Conservation (phyloP, 2,888 invertebrate species). For the Emmelina monodactyla region DNA sequence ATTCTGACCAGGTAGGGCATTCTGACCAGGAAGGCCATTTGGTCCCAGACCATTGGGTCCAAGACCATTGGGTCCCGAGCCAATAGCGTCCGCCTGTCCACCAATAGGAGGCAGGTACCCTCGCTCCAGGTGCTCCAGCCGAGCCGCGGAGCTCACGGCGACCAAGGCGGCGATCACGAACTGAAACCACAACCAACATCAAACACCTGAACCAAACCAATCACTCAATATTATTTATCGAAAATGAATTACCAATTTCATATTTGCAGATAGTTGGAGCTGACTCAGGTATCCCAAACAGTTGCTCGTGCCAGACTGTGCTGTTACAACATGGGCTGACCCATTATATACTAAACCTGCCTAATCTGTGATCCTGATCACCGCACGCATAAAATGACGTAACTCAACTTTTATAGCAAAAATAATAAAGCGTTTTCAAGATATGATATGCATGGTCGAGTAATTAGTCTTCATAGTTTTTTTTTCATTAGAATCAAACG, state of each 20-base stretch:
- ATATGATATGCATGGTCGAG: conserved; percentile 32
- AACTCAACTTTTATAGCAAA: conserved; percentile 23
- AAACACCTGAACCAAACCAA: background rate
- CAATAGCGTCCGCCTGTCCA: conserved; percentile 9
- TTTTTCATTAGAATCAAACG: conserved; percentile 22
- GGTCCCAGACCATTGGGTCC: conserved; percentile 4
- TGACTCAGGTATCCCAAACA: conserved; percentile 18
- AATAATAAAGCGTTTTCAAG: conserved; percentile 28
- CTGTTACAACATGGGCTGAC: conserved; percentile 24
- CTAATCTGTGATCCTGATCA: conserved; percentile 37
- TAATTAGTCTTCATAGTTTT: conserved; percentile 40
- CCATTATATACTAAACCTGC: conserved; percentile 43
- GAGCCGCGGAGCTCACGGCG: conserved; percentile 39
- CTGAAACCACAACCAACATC: conserved; percentile 22
- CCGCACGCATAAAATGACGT: conserved; percentile 41
- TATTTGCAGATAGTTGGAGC: conserved; percentile 22
- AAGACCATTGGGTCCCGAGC: conserved; percentile 12
- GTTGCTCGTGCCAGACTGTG: conserved; percentile 28
- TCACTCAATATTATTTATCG: conserved; percentile 11
- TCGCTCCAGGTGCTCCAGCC: conserved; percentile 48
- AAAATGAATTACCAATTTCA: conserved; percentile 47
- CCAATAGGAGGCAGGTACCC: conserved; percentile 42
- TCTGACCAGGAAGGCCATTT: background rate
- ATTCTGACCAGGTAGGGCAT: background rate
- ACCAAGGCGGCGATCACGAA: conserved; percentile 41